Conservation (phyloP, 2,888 invertebrate genomes). For the Polylopha cassiicola region DNA sequence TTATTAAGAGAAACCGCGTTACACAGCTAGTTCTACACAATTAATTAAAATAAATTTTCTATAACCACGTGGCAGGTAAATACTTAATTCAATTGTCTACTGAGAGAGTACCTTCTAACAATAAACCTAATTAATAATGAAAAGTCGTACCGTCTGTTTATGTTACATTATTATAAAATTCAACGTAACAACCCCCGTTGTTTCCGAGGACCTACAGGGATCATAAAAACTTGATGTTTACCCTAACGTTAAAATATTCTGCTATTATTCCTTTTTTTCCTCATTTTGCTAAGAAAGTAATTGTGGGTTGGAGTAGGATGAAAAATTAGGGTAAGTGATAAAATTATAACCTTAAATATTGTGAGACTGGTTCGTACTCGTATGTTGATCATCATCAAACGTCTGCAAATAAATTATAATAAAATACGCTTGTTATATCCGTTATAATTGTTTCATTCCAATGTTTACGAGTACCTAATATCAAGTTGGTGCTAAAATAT, state of each 20-base stretch:
- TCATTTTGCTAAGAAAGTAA: slow-evolving; percentile 28
- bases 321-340: slow-evolving; percentile 30
- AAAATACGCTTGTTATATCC: too few relatives aligned
- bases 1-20: too few relatives aligned
- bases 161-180: slow-evolving; percentile 43
- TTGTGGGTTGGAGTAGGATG: slow-evolving; percentile 29
- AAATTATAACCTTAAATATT: too few relatives aligned
- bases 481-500: too few relatives aligned
- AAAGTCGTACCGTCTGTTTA: slow-evolving; percentile 37
- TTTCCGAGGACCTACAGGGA: slow-evolving; percentile 32
- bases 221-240: slow-evolving; percentile 32
- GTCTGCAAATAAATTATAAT: too few relatives aligned
- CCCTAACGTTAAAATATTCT: slow-evolving; percentile 25
- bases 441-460: too few relatives aligned
- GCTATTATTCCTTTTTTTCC: slow-evolving; percentile 28
- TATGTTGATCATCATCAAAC: too few relatives aligned
- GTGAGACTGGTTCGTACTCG: too few relatives aligned
- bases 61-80: too few relatives aligned
- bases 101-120: slow-evolving; percentile 10
- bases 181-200: slow-evolving; percentile 38
- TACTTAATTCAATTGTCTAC: slow-evolving; percentile 4
- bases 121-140: slow-evolving; percentile 2
- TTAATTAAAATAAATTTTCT: too few relatives aligned
- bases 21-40: too few relatives aligned
- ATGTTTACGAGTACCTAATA: too few relatives aligned